These are phyloP conservation scores for Eupeodes corollae DNA, from an alignment of 1,140 invertebrate species.

Conservation along the genomic window DNA sequence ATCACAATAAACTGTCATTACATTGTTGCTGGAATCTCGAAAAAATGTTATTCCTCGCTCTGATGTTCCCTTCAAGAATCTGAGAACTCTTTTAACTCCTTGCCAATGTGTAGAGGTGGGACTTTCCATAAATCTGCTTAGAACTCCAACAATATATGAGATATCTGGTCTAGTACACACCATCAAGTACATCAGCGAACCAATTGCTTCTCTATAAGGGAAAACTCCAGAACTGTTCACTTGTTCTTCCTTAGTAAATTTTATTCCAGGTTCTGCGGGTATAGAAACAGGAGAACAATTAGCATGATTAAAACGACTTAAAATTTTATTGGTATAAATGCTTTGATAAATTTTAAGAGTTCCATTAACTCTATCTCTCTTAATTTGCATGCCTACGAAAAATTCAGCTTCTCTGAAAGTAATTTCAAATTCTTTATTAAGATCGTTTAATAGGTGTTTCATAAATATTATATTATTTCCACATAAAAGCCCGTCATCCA, in stretches of 20 bases:
- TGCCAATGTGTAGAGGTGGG: slow-evolving; percentile 20
- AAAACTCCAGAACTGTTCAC: too few relatives aligned
- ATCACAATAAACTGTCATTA: slow-evolving; percentile 23
- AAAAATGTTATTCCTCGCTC: slow-evolving; percentile 18
- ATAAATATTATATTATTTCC: not conserved
- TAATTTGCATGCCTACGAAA: not conserved
- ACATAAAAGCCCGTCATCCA: slow-evolving; percentile 5
- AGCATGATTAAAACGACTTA: too few relatives aligned
- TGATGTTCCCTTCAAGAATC: slow-evolving; percentile 26
- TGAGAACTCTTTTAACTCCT: slow-evolving; percentile 24
- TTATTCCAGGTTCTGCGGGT: not conserved
- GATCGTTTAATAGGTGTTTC: not conserved
- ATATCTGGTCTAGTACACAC: slow-evolving; percentile 33
- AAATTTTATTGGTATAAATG: not conserved
- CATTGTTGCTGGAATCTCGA: not conserved
- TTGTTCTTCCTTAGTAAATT: too few relatives aligned
- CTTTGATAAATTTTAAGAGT: not conserved
- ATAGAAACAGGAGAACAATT: too few relatives aligned
- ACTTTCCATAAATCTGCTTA: slow-evolving; percentile 16
- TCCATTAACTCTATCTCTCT: not conserved
- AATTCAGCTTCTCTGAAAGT: not conserved
- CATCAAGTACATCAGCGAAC: slow-evolving; percentile 33
- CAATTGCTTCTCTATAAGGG: slow-evolving; percentile 25
- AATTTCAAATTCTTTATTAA: not conserved
- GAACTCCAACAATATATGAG: too few relatives aligned